These are phyloP conservation scores for Parasteatoda lunata DNA, from an alignment of 2,888 invertebrate species.

Conservation along the genomic window DNA sequence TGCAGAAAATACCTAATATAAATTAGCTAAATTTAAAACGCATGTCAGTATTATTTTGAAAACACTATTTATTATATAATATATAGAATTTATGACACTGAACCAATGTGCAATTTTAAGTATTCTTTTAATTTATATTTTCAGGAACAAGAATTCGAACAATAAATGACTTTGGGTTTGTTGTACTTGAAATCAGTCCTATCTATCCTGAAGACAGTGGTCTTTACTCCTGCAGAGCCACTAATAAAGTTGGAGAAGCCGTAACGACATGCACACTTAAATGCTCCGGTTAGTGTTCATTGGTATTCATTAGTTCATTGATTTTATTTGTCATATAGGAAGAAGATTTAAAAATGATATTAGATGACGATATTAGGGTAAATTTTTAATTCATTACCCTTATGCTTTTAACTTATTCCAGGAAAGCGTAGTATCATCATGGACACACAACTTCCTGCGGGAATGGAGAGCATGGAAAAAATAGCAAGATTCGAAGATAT, in stretches of 20 bases:
- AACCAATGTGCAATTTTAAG: too few relatives aligned
- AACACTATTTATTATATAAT: too few relatives aligned
- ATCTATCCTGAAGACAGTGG: slow-evolving; percentile 97
- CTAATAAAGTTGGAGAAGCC: slow-evolving; percentile 91
- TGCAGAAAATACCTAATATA: too few relatives aligned
- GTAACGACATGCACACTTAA: slow-evolving; percentile 77
- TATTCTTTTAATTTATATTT: slow-evolving; percentile 9
- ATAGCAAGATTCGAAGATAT: slow-evolving; percentile 90
- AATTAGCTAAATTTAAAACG: too few relatives aligned
- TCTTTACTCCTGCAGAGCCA: slow-evolving; percentile 82
- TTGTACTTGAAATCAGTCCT: slow-evolving; percentile 96
- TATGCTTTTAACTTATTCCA: slow-evolving; percentile 51
- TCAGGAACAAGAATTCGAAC: slow-evolving; percentile 94
- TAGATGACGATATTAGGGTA: too few relatives aligned
- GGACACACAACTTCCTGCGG: slow-evolving; percentile 92
- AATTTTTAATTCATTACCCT: too few relatives aligned
- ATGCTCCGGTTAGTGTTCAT: slow-evolving; percentile 71
- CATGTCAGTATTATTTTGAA: too few relatives aligned
- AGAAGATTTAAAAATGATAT: too few relatives aligned
- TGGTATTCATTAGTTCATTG: too few relatives aligned
- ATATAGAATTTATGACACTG: too few relatives aligned
- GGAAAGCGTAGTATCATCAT: slow-evolving; percentile 89
- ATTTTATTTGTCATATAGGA: too few relatives aligned
- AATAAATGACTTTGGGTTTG: slow-evolving; percentile 98
- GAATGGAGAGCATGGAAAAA: slow-evolving; percentile 94